Evolutionary conservation across 2,113 vertebrate genomes (phyloP), one percentile per base, ranked within the genome.

Genomic region (Sitta europaea): DNA sequence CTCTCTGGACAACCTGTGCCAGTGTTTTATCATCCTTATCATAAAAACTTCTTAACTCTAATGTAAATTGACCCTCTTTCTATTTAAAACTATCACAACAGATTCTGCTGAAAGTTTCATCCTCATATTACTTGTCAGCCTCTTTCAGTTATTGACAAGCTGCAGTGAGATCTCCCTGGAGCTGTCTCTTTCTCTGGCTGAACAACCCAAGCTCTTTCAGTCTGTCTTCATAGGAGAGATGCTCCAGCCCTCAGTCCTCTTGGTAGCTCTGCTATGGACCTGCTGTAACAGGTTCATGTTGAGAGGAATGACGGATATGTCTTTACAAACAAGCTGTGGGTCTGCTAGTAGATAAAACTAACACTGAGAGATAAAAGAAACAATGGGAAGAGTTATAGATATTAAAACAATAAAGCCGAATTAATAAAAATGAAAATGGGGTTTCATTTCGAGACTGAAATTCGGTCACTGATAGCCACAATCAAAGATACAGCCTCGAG

Each of bases 121-220:
- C 9, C 11, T 16, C 1, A 3, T 45, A 11, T 55, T 71, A 55
- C 33, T n/a, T 57, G 10, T 15, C 57, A n/a, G 8, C 5, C 10
- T 21, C 11, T 23, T 75, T 71, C 47, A 61, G 38, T 33, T 42
- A 29, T 1, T 36, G 35, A 33, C 35, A 48, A 17, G 8, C 23
- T 5, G 3, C 58, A 51, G 6, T 0, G 0, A 43, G 43, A 12
- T 65, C 18, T 65, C 6, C 8, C 22, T 57, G 42, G 22, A 65
- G 8, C 6, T 22, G 10, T 33, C 31, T 57, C 31, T 75, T 86
- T 31, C 35, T 22, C 8, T 20, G 23, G 36, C 43, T 51, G 58
- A 50, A 65, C 14, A 57, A 20, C 19, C 8, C 2, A 3, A 73
- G 19, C 4, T 66, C 12, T n/a, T 35, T 72, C 20, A 43, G 11